Evolutionary conservation across 2,888 invertebrate genomes (phyloP), one percentile per base, ranked within the genome.

Genomic region (Leucoptera coffeella): DNA sequence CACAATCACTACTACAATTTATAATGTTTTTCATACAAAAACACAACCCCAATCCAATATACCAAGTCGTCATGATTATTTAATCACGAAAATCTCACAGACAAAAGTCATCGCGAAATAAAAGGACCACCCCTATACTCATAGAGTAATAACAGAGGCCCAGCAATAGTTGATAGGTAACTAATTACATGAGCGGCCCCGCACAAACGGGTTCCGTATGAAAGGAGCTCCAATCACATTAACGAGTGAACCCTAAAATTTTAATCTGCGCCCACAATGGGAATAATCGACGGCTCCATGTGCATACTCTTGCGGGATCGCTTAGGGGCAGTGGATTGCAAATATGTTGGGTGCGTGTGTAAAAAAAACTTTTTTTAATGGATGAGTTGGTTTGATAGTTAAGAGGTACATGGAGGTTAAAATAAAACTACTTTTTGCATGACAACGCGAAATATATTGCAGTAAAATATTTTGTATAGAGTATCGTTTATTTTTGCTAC

Each of bases 261-360:
- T 65, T 65, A 69, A 69, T 69, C 69, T 62, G 52, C 45, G 45
- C 44, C 44, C 51, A 67, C 67, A 67, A 69, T 64, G 49, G 52
- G 43, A 47, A 53, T 65, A 62, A 65, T 67, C 49, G 47, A 38
- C 36, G 51, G 41, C 58, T 65, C 54, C 69, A 65, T 69, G 64
- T 67, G 69, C 61, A 67, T 59, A 56, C 52, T 64, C 69, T 69
- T 64, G 61, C 61, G 69, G 69, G 69, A 65, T 54, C 69, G 52
- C 45, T 69, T 67, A 55, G 56, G 42, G 61, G 45, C 49, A 62
- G 47, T 47, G 45, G 33, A 15, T 38, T 45, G 33, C 42, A 31
- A 30, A 23, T 5, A 9, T 6, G 23, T 19, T 15, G 19, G 17
- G 12, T 9, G 11, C 12, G 15, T 30, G 17, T 31, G n/a, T n/a